Conservation (phyloP, 2,113 vertebrate species). For the Dromiciops gliroides region DNA sequence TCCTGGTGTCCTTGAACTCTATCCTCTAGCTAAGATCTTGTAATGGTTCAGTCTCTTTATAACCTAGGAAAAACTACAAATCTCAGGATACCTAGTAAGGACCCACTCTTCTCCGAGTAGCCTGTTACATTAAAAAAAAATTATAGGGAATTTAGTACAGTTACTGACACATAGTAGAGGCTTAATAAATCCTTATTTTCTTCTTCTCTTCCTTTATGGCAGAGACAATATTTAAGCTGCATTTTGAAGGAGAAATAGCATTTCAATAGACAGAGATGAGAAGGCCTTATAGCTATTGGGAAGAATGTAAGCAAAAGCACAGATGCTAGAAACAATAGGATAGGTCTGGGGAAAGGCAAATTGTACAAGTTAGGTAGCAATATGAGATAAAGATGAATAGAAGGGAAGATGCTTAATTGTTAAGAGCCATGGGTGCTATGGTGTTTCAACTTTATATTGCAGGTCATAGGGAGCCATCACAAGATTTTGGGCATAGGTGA, state of each 20-base stretch:
- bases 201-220: not conserved
- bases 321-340: not conserved
- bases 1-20: too few relatives aligned
- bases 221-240: not conserved
- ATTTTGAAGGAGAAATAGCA: not conserved
- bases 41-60: too few relatives aligned
- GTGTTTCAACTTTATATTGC: not conserved
- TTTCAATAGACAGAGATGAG: not conserved
- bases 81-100: too few relatives aligned
- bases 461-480: not conserved
- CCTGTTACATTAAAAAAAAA: not conserved
- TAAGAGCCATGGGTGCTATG: not conserved
- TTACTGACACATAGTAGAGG: not conserved
- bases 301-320: not conserved
- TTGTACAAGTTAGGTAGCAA: not conserved
- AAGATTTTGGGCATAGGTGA: not conserved
- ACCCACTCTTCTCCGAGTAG: not conserved
- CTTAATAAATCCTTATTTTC: not conserved
- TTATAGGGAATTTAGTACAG: not conserved
- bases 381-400: not conserved
- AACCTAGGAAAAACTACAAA: too few relatives aligned
- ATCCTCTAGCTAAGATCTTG: too few relatives aligned
- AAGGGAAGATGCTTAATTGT: not conserved
- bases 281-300: not conserved
- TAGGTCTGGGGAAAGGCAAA: not conserved